phyloP scores from a whole-genome alignment of 2,113 vertebrate genomes.

The Lagopus leucura region DNA sequence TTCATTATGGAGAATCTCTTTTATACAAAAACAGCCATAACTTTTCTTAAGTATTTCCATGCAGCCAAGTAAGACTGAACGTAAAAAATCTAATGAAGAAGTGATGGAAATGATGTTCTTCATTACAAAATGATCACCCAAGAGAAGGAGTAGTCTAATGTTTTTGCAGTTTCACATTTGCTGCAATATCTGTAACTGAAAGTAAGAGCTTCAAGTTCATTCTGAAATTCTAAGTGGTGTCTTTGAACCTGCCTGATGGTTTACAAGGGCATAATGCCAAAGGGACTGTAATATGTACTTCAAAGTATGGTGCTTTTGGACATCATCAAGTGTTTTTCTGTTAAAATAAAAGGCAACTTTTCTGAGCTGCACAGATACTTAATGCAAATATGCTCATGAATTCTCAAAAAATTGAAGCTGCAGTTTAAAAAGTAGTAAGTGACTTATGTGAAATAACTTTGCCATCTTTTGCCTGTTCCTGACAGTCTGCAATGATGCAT shows the following conservation, averaged over 20 bases:
- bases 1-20: neutral
- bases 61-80: neutral
- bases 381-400: neutral
- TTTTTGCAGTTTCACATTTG: neutral
- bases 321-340: neutral
- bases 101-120: neutral
- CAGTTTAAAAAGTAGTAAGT: neutral
- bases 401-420: neutral
- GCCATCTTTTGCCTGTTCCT: neutral
- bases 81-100: slow-evolving; percentile 22
- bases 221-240: neutral
- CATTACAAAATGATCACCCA: neutral
- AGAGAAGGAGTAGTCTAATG: neutral
- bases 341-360: neutral
- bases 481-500: neutral
- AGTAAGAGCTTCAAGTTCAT: neutral
- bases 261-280: neutral
- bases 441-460: neutral
- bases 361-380: neutral
- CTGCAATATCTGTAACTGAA: neutral
- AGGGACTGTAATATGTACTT: neutral
- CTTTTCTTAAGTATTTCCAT: neutral
- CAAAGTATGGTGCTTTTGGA: neutral
- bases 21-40: neutral
- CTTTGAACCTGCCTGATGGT: neutral